These are phyloP conservation scores for Paragorgia papillata DNA, from an alignment of 92 coral and sea anemone species.

Conservation along the genomic window DNA sequence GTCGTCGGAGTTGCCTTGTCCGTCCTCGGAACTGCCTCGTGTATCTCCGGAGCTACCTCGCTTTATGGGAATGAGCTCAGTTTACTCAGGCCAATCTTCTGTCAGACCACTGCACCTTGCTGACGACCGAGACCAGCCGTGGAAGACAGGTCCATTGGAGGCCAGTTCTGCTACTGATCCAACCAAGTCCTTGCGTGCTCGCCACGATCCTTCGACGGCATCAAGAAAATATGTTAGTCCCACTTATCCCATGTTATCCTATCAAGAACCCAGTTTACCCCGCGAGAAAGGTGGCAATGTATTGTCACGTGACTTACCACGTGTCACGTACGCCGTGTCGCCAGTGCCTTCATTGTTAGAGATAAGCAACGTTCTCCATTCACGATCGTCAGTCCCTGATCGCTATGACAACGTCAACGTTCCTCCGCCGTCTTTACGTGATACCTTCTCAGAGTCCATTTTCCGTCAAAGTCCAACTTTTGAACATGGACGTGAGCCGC, in stretches of 20 bases:
- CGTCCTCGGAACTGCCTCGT: too few species aligned
- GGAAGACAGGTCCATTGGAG: background rate
- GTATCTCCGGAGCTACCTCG: background rate
- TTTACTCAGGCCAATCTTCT: conserved; percentile 4
- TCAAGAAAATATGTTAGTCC: too few species aligned
- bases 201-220: background rate
- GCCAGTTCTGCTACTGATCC: background rate
- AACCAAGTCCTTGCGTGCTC: background rate
- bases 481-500: background rate
- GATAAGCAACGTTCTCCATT: background rate
- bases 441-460: background rate
- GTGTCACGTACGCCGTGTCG: background rate
- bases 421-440: background rate
- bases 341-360: background rate
- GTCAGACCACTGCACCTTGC: conserved; percentile 22
- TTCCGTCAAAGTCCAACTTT: background rate
- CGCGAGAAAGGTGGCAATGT: background rate
- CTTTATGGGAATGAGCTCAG: background rate
- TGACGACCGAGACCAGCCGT: background rate
- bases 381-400: background rate
- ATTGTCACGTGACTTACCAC: background rate
- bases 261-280: background rate
- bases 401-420: background rate
- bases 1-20: too few species aligned
- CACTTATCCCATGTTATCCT: background rate